Evolutionary conservation across 1,140 invertebrate species (phyloP), one percentile per base, ranked within the genome.

Genomic region (Tetraneura akinire): DNA sequence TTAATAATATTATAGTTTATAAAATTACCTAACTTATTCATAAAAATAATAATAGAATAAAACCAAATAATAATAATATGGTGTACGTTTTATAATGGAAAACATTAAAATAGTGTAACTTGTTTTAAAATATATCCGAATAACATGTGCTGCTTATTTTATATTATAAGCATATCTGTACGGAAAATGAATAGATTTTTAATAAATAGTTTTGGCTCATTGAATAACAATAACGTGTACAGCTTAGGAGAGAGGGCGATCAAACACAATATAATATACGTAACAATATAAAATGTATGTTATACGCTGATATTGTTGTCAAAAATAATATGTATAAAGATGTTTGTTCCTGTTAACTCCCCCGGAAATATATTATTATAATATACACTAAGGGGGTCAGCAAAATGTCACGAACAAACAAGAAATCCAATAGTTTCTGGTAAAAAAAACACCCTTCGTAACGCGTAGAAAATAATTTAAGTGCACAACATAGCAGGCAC

Each of bases 321-420:
- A 21, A 42, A 45, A 47, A 13, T 47, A 10, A 45, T 45, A 68
- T 68, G n/a, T 23, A 68, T 45, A n/a, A 64, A 68, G 37, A 45
- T 21, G 32, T 68, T 68, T 68, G 64, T 68, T 68, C 64, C 32
- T 45, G 37, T 68, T 21, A 42, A 68, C 21, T 68, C 32, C 21
- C 1, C 32, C 11, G 64, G 64, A 45, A 68, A 47, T 37, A 16
- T 47, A 14, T 68, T 16, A 47, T 47, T 47, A 47, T 47, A 47
- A 47, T 47, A 47, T 47, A 47, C 45, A n/a, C n/a, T n/a, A 21
- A 21, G 14, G 11, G 66, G 21, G 66, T 68, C n/a, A 47, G 66
- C 3, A 47, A 68, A 68, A 68, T 47, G 21, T 47, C 66, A 47
- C n/a, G 6, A 45, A 23, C 42, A 47, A 13, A 68, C 23, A 45